A percentile compares a stretch with the other conserved stretches of the same genome.
Evolutionary conservation across 2,888 invertebrate species (phyloP).

Genomic region (Girardia tigrina): DNA sequence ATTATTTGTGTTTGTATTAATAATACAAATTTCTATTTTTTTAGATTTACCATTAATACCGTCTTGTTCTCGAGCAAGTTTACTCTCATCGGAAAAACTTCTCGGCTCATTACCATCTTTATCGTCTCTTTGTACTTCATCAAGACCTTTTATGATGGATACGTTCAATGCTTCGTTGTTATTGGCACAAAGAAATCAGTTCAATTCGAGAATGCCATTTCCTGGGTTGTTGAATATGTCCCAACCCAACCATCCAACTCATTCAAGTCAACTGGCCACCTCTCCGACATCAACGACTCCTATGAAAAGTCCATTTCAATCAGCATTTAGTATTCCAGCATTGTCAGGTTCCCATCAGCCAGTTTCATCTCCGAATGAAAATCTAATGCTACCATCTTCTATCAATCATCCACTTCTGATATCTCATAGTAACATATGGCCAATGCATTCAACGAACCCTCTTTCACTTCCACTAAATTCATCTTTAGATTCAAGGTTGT

Average conservation of each 20-base stretch:
- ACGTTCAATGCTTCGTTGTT: slow-evolving; percentile 13
- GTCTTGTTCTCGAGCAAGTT: slow-evolving; percentile 8
- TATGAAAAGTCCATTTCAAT: slow-evolving; percentile 11
- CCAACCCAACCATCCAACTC: not conserved
- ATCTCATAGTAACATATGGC: not conserved
- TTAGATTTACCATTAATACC: slow-evolving; percentile 9
- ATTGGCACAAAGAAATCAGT: not conserved
- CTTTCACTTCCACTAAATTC: slow-evolving; percentile 5
- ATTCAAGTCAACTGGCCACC: not conserved
- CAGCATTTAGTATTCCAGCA: slow-evolving; percentile 10
- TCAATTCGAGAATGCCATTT: slow-evolving; percentile 20
- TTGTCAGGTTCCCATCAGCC: not conserved
- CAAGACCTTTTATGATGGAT: slow-evolving; percentile 9
- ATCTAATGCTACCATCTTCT: not conserved
- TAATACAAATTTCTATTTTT: too few relatives aligned
- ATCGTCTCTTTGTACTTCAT: not conserved
- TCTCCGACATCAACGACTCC: not conserved
- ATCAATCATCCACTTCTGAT: not conserved
- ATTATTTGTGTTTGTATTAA: too few relatives aligned
- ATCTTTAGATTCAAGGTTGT: not conserved
- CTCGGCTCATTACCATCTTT: not conserved
- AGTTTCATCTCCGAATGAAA: not conserved
- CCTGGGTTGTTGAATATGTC: not conserved
- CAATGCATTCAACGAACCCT: not conserved
- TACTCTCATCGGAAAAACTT: slow-evolving; percentile 12